phyloP scores from a whole-genome alignment of 1,140 invertebrate species.

The Trialeurodes vaporariorum region DNA sequence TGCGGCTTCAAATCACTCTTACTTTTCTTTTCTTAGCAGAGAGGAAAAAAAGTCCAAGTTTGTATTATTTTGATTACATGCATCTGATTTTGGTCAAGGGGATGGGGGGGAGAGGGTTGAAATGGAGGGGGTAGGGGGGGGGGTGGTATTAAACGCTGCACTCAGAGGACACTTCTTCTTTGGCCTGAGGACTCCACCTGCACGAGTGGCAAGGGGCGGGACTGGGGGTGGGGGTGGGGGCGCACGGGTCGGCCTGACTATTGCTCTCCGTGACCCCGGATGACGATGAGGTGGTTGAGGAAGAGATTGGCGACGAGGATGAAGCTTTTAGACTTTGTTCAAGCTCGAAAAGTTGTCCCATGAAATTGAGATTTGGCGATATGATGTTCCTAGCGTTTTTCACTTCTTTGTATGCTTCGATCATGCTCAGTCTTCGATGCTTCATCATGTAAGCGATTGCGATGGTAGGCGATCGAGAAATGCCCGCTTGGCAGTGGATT shows the following conservation, averaged over 20 bases:
- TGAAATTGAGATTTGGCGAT: conserved; percentile 94
- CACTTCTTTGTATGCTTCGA: conserved; percentile 81
- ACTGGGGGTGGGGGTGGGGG: conserved; percentile 14
- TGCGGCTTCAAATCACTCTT: too few relatives aligned
- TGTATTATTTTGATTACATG: background rate
- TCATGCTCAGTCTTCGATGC: conserved; percentile 70
- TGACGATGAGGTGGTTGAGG: conserved; percentile 24
- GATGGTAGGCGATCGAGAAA: conserved; percentile 86
- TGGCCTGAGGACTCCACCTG: conserved; percentile 40
- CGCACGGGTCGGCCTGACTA: conserved; percentile 25
- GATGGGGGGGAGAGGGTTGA: too few relatives aligned
- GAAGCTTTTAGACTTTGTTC: conserved; percentile 53
- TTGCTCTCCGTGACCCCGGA: conserved; percentile 19
- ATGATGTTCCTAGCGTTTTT: conserved; percentile 79
- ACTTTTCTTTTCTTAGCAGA: too few relatives aligned
- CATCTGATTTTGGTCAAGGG: too few relatives aligned
- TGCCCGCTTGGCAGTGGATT: conserved; percentile 90
- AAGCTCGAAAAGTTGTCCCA: conserved; percentile 84
- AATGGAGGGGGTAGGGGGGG: background rate
- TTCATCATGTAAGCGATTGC: conserved; percentile 92
- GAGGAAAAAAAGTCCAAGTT: too few relatives aligned
- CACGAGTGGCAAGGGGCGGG: conserved; percentile 37
- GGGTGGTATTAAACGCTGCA: conserved; percentile 36
- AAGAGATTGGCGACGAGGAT: conserved; percentile 14
- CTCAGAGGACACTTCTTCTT: conserved; percentile 40